phyloP scores from a whole-genome alignment of 1,140 invertebrate genomes.

The Pseudoatta argentina region DNA sequence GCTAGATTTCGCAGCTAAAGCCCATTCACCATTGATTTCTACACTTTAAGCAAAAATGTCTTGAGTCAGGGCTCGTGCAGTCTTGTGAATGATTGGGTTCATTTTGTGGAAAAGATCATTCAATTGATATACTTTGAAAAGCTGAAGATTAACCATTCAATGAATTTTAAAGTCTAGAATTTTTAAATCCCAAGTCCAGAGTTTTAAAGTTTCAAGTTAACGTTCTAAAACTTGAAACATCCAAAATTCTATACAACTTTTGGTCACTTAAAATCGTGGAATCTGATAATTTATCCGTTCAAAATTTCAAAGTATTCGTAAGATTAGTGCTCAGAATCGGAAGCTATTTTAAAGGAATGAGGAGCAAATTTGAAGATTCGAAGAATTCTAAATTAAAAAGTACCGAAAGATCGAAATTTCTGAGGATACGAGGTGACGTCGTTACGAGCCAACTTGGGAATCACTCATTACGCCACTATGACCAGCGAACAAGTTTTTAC shows the following conservation, averaged over 20 bases:
- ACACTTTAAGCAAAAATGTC: conserved; percentile 2
- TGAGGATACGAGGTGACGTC: conserved; percentile 1
- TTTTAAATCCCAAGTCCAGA: neutral
- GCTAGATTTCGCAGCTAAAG: conserved; percentile 21
- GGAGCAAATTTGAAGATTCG: neutral
- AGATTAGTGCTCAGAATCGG: neutral
- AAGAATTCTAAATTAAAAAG: conserved; percentile 20
- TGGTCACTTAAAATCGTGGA: neutral
- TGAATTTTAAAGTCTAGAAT: neutral
- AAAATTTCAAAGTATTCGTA: conserved; percentile 2
- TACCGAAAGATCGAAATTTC: neutral
- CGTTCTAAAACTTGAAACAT: neutral
- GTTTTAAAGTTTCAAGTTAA: neutral
- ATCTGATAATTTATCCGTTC: neutral
- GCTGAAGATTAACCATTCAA: conserved; percentile 8
- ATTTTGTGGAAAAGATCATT: neutral
- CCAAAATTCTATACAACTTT: neutral
- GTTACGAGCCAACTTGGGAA: conserved; percentile 14
- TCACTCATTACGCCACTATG: conserved; percentile 30
- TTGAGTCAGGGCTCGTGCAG: no score
- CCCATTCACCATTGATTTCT: neutral
- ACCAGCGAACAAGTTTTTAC: conserved; percentile 38
- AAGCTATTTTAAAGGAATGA: neutral
- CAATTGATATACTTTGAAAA: neutral
- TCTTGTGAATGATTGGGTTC: conserved; percentile 5